phyloP scores from a whole-genome alignment of 2,888 invertebrate genomes.

The Acronicta alni region DNA sequence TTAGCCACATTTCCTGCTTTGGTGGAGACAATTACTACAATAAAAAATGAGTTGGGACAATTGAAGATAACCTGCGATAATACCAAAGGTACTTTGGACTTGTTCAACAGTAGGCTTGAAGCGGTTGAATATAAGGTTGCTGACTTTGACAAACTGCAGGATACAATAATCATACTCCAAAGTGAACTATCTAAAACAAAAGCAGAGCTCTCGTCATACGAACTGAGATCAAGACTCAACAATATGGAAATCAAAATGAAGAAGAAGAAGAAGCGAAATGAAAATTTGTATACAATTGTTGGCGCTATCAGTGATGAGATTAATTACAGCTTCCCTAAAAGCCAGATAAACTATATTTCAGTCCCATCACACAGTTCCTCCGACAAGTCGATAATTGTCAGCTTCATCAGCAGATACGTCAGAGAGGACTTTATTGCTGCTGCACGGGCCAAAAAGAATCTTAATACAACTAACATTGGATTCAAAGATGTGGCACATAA shows the following conservation, averaged over 20 bases:
- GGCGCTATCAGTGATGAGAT: not conserved
- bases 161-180: not conserved
- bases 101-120: not conserved
- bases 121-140: not conserved
- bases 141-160: not conserved
- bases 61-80: not conserved
- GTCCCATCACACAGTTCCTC: not conserved
- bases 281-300: conserved; percentile 2
- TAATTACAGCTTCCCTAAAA: conserved; percentile 1
- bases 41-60: conserved; percentile 3
- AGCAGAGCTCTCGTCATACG: not conserved
- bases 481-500: not conserved
- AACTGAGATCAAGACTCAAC: conserved; percentile 3
- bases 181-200: not conserved
- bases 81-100: not conserved
- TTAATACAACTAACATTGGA: not conserved
- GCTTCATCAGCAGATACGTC: conserved; percentile 6
- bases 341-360: conserved; percentile 9
- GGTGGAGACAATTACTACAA: not conserved
- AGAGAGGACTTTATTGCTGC: conserved; percentile 11
- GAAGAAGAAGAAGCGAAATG: not conserved
- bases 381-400: conserved; percentile 7
- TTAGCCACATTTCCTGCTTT: not conserved
- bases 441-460: conserved; percentile 4
- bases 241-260: conserved; percentile 9